Evolutionary conservation across 2,113 vertebrate genomes (phyloP).

Genomic region (Lycaon pictus): DNA sequence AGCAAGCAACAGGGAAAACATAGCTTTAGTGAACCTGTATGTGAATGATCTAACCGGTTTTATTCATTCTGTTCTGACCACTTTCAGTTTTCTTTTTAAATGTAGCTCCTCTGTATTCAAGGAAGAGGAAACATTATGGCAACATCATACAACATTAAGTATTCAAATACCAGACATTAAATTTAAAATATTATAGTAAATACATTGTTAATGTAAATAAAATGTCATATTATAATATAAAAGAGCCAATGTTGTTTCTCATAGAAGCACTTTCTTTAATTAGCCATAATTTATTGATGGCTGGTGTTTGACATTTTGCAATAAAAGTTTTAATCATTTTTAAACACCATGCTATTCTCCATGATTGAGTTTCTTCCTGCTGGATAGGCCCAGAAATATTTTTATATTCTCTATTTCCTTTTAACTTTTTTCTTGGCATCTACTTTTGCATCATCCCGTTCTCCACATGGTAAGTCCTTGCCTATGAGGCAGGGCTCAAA

Average conservation of each 20-base stretch:
- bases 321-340: conserved; percentile 19
- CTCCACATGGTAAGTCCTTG: conserved; percentile 25
- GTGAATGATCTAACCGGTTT: neutral
- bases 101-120: neutral
- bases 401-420: conserved; percentile 53
- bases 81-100: neutral
- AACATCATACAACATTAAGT: neutral
- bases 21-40: neutral
- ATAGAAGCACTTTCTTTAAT: neutral
- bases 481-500: conserved; percentile 32
- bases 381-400: neutral
- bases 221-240: neutral
- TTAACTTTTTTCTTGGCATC: conserved; percentile 59
- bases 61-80: neutral
- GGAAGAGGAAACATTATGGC: neutral
- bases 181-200: neutral
- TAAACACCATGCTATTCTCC: neutral
- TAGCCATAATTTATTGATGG: conserved; percentile 55
- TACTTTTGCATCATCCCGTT: conserved; percentile 26
- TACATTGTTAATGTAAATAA: neutral
- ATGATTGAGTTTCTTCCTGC: conserved; percentile 15
- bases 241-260: neutral
- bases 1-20: neutral
- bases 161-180: neutral
- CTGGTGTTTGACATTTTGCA: neutral